phyloP scores from a whole-genome alignment of 2,888 invertebrate genomes.

The Meta bourneti region DNA sequence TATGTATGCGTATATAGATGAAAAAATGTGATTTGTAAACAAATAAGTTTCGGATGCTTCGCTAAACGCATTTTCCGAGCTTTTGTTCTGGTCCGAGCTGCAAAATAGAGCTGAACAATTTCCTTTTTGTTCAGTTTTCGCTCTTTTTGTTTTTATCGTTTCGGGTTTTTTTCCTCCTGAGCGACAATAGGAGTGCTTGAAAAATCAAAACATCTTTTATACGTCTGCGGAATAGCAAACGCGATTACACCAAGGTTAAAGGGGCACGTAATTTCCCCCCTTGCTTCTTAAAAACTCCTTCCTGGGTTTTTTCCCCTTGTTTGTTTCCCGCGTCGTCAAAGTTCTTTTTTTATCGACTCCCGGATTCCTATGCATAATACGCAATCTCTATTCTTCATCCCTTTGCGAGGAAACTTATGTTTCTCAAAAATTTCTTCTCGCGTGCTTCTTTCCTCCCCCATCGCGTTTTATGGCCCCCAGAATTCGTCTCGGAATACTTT shows the following conservation, averaged over 20 bases:
- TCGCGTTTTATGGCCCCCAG: neutral
- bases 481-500: neutral
- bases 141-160: no score
- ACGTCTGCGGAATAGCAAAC: constrained; percentile 71
- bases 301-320: constrained; percentile 30
- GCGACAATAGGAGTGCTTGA: constrained; percentile 70
- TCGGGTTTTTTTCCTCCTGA: constrained; percentile 48
- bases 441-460: neutral
- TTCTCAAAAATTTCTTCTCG: neutral
- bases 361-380: constrained; percentile 64
- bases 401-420: constrained; percentile 13
- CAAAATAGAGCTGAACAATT: no score
- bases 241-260: constrained; percentile 67
- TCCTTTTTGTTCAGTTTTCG: constrained; percentile 44
- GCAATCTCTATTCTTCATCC: constrained; percentile 61
- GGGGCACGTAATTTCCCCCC: constrained; percentile 60
- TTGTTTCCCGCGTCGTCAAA: no score
- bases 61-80: constrained; percentile 65
- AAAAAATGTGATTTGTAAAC: constrained; percentile 70
- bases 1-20: constrained; percentile 29
- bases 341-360: constrained; percentile 56
- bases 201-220: constrained; percentile 60
- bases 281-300: constrained; percentile 47
- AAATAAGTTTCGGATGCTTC: constrained; percentile 61
- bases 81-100: constrained; percentile 50